phyloP scores from a whole-genome alignment of 2,797 vertebrate genomes.

The Fundulus diaphanus region DNA sequence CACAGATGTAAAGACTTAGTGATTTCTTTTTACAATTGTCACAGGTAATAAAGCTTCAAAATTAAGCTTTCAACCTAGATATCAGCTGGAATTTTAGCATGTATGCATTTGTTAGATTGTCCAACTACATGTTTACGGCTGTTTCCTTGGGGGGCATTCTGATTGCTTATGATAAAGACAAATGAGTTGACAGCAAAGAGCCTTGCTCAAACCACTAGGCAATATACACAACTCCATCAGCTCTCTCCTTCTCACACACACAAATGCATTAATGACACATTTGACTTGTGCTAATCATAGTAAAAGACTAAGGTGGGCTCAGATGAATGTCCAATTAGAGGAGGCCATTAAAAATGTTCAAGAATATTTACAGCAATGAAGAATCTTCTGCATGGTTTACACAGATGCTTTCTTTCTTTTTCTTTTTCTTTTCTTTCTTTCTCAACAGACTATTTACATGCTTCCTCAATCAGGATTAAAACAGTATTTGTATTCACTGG shows the following conservation, averaged over 20 bases:
- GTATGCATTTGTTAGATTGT: constrained; percentile 27
- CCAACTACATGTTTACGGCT: constrained; percentile 63
- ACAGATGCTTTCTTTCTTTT: constrained; percentile 20
- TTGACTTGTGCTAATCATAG: constrained; percentile 61
- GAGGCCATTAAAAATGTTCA: constrained; percentile 62
- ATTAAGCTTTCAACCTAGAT: constrained; percentile 12
- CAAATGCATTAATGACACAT: constrained; percentile 34
- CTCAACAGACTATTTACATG: constrained; percentile 20
- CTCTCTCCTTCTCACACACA: constrained; percentile 13
- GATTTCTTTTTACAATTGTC: constrained; percentile 17
- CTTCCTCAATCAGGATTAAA: constrained; percentile 40
- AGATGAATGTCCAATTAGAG: constrained; percentile 67
- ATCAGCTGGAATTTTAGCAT: neutral
- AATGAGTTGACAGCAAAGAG: constrained; percentile 75
- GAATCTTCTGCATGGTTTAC: constrained; percentile 53
- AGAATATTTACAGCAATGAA: constrained; percentile 53
- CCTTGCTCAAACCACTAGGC: constrained; percentile 66
- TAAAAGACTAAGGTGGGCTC: constrained; percentile 60
- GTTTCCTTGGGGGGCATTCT: constrained; percentile 62
- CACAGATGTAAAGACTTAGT: no score
- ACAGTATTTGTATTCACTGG: constrained; percentile 24
- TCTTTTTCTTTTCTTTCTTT: constrained; percentile 17
- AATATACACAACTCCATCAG: constrained; percentile 57
- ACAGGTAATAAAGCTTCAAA: constrained; percentile 26
- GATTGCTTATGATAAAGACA: constrained; percentile 74